phyloP scores from a whole-genome alignment of 2,888 invertebrate species.

The Rhagophthalmus giganteus region DNA sequence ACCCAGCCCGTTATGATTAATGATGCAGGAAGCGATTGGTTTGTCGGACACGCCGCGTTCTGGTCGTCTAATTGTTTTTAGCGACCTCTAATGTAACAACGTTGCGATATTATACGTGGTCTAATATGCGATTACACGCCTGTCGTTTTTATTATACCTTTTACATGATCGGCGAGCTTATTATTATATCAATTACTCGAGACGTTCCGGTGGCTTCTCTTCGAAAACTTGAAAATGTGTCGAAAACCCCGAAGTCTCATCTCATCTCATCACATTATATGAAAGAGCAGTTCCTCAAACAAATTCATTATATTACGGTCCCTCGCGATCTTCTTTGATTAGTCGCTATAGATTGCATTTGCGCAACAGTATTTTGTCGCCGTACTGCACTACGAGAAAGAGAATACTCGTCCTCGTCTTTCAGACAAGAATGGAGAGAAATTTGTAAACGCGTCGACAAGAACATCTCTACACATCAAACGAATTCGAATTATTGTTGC shows the following conservation, averaged over 20 bases:
- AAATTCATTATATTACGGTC: conserved; percentile 39
- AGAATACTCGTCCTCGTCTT: conserved; percentile 8
- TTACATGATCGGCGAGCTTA: conserved; percentile 16
- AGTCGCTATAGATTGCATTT: conserved; percentile 36
- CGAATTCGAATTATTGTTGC: conserved; percentile 26
- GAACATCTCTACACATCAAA: conserved; percentile 25
- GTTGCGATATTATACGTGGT: conserved; percentile 34
- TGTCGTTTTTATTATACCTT: conserved; percentile 33
- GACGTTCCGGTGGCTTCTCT: conserved; percentile 19
- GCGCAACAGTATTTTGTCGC: conserved; percentile 31
- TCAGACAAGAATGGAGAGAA: conserved; percentile 22
- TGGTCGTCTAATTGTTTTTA: conserved; percentile 48
- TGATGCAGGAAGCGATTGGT: conserved; percentile 51
- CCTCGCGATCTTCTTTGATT: conserved; percentile 39
- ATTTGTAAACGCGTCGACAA: conserved; percentile 8
- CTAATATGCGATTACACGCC: conserved; percentile 39
- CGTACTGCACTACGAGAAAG: conserved; percentile 21
- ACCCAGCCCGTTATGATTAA: conserved; percentile 43
- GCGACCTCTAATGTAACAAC: conserved; percentile 31
- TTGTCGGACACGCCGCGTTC: conserved; percentile 47
- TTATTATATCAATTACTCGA: conserved; percentile 26
- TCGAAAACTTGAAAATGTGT: conserved; percentile 8
- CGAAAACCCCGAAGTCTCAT: conserved; percentile 16
- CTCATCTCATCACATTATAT: conserved; percentile 34
- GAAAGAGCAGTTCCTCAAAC: conserved; percentile 36